A percentile compares a stretch with the other conserved stretches of the same genome.
Conservation (phyloP, 2,888 invertebrate species). For the Hirtodrosophila trivittata region DNA sequence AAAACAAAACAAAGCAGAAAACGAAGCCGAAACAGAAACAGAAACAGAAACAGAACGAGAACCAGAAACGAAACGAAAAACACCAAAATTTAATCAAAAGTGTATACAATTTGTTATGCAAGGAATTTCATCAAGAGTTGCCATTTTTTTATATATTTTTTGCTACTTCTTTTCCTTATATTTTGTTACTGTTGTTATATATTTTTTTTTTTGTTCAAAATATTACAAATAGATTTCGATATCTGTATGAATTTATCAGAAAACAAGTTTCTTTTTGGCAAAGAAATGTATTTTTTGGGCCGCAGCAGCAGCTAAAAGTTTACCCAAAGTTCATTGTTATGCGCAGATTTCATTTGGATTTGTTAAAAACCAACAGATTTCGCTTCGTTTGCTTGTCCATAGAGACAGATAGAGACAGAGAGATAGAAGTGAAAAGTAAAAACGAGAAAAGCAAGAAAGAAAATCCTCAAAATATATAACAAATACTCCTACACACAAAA, state of each 20-base stretch:
- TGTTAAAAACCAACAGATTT: conserved; percentile 66
- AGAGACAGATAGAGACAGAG: neutral
- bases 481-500: conserved; percentile 2
- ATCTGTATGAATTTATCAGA: conserved; percentile 63
- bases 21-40: conserved; percentile 17
- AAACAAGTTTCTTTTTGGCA: conserved; percentile 42
- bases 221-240: conserved; percentile 72
- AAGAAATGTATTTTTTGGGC: conserved; percentile 30
- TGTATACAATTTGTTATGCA: conserved; percentile 43
- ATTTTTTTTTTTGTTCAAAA: conserved; percentile 23
- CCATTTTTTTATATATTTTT: conserved; percentile 12
- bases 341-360: conserved; percentile 72
- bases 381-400: conserved; percentile 35
- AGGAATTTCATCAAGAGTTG: conserved; percentile 64
- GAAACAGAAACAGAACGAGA: conserved; percentile 12
- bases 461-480: conserved; percentile 23
- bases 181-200: no score
- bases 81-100: conserved; percentile 69
- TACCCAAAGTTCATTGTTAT: conserved; percentile 61
- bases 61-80: conserved; percentile 23
- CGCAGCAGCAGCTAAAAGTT: conserved; percentile 39
- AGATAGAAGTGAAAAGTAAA: conserved; percentile 1
- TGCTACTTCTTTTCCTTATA: conserved; percentile 3
- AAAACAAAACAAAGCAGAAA: conserved; percentile 5
- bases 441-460: conserved; percentile 9